A percentile compares a stretch with the other conserved stretches of the same genome.
Conservation (phyloP, 2,797 vertebrate species). For the Antrozous pallidus region DNA sequence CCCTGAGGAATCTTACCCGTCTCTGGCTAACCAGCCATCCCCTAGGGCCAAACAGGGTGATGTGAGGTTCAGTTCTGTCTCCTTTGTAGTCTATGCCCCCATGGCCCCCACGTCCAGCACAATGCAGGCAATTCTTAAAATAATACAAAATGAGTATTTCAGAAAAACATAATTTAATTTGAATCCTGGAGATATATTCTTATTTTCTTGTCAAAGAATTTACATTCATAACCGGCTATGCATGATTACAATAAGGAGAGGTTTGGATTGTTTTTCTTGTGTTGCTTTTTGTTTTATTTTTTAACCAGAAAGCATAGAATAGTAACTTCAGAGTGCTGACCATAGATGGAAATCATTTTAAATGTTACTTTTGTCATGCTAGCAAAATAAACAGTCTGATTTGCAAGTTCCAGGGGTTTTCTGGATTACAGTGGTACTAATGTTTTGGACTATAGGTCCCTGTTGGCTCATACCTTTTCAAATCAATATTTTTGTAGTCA, state of each 20-base stretch:
- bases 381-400: slow-evolving; percentile 17
- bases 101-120: too few species aligned
- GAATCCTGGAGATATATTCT: slow-evolving; percentile 58
- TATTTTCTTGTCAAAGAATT: slow-evolving; percentile 59
- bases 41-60: too few species aligned
- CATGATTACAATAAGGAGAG: slow-evolving; percentile 51
- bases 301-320: slow-evolving; percentile 6
- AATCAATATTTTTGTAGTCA: slow-evolving; percentile 1
- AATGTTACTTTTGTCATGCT: slow-evolving; percentile 58
- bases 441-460: background rate
- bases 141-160: slow-evolving; percentile 61
- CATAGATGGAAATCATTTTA: slow-evolving; percentile 33
- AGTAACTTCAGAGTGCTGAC: slow-evolving; percentile 46
- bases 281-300: background rate
- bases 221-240: slow-evolving; percentile 64
- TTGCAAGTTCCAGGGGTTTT: slow-evolving; percentile 25
- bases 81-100: too few species aligned
- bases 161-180: slow-evolving; percentile 58
- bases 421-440: background rate
- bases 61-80: too few species aligned
- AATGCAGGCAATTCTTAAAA: too few species aligned
- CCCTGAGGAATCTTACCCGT: too few species aligned
- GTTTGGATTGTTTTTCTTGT: slow-evolving; percentile 42
- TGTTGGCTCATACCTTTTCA: slow-evolving; percentile 37
- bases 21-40: too few species aligned